Conservation (phyloP, 2,797 vertebrate species). For the Apogon hyalosoma region DNA sequence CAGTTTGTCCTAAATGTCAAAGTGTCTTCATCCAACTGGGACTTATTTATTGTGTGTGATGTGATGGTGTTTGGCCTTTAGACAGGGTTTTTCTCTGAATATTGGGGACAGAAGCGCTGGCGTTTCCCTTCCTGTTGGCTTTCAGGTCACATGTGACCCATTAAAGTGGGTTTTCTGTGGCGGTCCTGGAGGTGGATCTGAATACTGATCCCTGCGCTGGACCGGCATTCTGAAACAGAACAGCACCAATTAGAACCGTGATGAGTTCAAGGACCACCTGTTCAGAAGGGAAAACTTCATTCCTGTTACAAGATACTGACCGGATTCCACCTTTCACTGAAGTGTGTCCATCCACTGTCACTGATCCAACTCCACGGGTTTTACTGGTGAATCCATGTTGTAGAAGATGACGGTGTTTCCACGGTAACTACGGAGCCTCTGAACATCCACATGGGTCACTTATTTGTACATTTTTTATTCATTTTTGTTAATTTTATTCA, state of each 20-base stretch:
- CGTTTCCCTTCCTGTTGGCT: conserved; percentile 1
- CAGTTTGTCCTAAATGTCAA: background rate
- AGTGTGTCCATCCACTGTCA: too few species aligned
- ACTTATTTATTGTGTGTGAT: background rate
- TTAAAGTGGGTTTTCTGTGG: conserved; percentile 26
- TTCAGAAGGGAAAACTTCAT: background rate
- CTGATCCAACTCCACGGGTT: background rate
- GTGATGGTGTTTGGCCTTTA: conserved; percentile 7
- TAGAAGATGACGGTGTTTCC: too few species aligned
- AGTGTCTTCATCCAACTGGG: background rate
- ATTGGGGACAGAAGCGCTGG: background rate
- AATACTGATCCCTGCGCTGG: conserved; percentile 23
- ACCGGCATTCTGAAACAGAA: conserved; percentile 26
- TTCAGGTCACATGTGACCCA: conserved; percentile 35
- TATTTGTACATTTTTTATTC: too few species aligned
- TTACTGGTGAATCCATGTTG: too few species aligned
- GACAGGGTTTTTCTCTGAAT: background rate
- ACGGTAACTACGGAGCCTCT: too few species aligned
- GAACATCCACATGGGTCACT: too few species aligned
- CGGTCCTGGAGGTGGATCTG: conserved; percentile 20
- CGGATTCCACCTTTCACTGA: background rate
- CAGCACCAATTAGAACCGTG: conserved; percentile 31
- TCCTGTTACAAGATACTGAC: background rate
- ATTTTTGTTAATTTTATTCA: too few species aligned
- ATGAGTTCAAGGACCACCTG: conserved; percentile 13